Base-by-base conservation (phyloP, 1,140 invertebrate species). In the Nasonia vitripennis region DNA sequence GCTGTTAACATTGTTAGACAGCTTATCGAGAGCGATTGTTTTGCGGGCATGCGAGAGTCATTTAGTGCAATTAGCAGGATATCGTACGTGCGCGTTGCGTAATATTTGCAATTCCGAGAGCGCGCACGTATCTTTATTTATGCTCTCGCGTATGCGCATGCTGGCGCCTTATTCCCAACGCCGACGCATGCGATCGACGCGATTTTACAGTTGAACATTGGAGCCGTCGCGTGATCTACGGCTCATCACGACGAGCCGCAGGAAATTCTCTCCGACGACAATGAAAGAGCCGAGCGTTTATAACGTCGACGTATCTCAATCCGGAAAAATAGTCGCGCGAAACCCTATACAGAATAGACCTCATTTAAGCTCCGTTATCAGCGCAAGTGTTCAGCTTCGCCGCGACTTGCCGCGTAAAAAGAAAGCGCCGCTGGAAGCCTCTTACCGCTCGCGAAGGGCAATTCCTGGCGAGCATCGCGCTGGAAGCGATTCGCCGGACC, bases 401-500 rank as follows among this genome's bases (percentile, higher is more conserved):
- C 27, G 27, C 27, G 34, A 37, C 34, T 37, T 45, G 9, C 9
- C 27, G 48, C 48, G 17, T 6, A 77, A 77, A 14, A 17, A 20
- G 77, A 68, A 67, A 68, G 37, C 5, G 51, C 51, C 31, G 14
- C 2, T 74, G 79, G 84, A 85, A 81, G 81, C 75, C 81, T 86
- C 85, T 20, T 20, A 9, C 6, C 2, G 55, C 6, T 91, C 23
- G 68, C 27, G 27, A 27, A 27, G 27, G 68, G 68, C 68, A 92
- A 89, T 93, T 91, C 91, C 91, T 88, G 82, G 86, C 73, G 89
- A 87, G 89, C 91, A 91, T 91, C 89, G 89, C 89, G 67, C 87
- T 88, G 92, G 90, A 92, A 93, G 88, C 88, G 90, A 92, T 83
- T 86, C 83, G 70, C 41, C 73, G 89, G 91, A 93, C 92, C 92